A percentile compares a stretch with the other conserved stretches of the same genome.
Conservation (phyloP, 1,140 invertebrate species). For the Theocolax elegans region DNA sequence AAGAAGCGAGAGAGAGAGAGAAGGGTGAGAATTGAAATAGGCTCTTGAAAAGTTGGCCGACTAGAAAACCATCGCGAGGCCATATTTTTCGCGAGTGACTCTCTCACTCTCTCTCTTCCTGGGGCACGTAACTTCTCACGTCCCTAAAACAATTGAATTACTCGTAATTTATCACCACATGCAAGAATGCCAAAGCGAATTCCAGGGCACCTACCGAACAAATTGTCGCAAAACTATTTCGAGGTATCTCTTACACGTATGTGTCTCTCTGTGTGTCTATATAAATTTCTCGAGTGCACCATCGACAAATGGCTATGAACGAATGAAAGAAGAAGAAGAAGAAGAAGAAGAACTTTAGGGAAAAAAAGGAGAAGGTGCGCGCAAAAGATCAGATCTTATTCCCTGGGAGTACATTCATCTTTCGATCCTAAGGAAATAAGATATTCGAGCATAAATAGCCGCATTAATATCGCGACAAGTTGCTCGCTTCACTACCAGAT, state of each 20-base stretch:
- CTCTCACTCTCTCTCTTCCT: too few species aligned
- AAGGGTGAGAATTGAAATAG: too few species aligned
- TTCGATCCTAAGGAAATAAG: slow-evolving; percentile 40
- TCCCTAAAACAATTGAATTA: slow-evolving; percentile 45
- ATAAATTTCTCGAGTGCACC: neutral
- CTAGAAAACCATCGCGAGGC: too few species aligned
- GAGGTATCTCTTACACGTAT: neutral
- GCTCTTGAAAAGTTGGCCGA: too few species aligned
- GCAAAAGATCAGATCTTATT: too few species aligned
- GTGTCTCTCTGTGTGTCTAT: neutral
- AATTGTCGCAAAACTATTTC: slow-evolving; percentile 26
- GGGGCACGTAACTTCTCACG: neutral
- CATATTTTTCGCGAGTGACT: too few species aligned
- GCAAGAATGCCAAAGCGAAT: slow-evolving; percentile 36
- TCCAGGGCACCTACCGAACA: slow-evolving; percentile 27
- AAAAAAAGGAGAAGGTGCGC: too few species aligned
- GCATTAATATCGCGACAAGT: slow-evolving; percentile 52
- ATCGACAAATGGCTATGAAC: neutral
- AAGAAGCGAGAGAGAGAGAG: too few species aligned
- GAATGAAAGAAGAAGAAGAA: too few species aligned
- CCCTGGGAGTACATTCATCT: slow-evolving; percentile 30
- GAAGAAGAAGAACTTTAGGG: too few species aligned
- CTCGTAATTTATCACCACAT: slow-evolving; percentile 46
- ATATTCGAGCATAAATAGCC: slow-evolving; percentile 39
- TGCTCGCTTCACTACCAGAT: slow-evolving; percentile 35